phyloP scores from a whole-genome alignment of 2,113 vertebrate species.

The Oxygymnocypris stewartii region DNA sequence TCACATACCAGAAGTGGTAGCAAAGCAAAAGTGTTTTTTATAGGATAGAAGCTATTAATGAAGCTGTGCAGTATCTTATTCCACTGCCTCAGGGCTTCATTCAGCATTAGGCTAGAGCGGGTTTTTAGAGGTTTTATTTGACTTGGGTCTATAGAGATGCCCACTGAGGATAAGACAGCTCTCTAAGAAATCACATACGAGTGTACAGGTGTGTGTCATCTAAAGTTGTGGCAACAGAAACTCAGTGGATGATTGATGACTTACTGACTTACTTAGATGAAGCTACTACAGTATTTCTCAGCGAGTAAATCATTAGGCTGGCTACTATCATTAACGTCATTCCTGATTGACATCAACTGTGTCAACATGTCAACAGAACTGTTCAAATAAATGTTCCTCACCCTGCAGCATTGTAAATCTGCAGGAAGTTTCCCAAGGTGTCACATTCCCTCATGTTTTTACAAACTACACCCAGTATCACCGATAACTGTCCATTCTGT shows the following conservation, averaged over 20 bases:
- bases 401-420: constrained; percentile 7
- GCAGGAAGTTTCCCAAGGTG: constrained; percentile 36
- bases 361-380: constrained; percentile 24
- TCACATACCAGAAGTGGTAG: constrained; percentile 42
- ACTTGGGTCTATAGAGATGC: constrained; percentile 21
- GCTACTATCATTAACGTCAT: not conserved
- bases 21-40: constrained; percentile 40
- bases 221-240: not conserved
- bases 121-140: constrained; percentile 17
- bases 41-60: constrained; percentile 27
- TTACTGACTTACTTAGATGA: not conserved
- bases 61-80: constrained; percentile 42
- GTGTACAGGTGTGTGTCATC: not conserved
- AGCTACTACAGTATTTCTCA: not conserved
- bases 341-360: not conserved
- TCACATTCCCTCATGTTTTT: constrained; percentile 40
- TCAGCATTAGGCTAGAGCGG: constrained; percentile 30
- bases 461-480: constrained; percentile 38
- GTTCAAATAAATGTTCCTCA: constrained; percentile 14
- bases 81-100: constrained; percentile 42
- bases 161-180: not conserved
- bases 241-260: not conserved
- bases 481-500: constrained; percentile 48
- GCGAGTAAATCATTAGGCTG: not conserved
- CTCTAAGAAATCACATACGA: not conserved